Percentiles rank a stretch among this genome's conserved stretches.
These are phyloP conservation scores for Probaryconus sp. DNA, from an alignment of 1,140 invertebrate species.

Conservation along the genomic window DNA sequence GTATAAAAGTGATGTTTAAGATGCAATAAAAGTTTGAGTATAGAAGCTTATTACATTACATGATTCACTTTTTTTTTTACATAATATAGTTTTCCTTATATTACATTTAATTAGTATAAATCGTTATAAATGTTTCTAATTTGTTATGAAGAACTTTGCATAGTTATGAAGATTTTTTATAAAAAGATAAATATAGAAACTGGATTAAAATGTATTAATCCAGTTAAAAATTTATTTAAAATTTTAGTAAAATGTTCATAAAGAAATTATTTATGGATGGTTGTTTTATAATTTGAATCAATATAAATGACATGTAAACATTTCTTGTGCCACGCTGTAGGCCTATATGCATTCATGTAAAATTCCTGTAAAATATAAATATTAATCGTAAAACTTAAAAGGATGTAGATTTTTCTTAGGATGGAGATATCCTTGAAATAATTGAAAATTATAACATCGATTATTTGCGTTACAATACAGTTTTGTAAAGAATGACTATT, in stretches of 20 bases:
- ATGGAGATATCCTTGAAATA: no score
- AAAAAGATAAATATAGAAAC: constrained; percentile 14
- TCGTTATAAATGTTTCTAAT: no score
- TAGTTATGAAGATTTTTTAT: constrained; percentile 14
- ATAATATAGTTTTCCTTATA: no score
- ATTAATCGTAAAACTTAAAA: not conserved
- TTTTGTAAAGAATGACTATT: not conserved
- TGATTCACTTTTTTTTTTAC: no score
- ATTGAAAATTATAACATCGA: not conserved
- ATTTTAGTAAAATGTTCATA: not conserved
- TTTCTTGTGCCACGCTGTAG: constrained; percentile 7
- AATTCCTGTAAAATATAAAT: not conserved
- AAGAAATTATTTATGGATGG: not conserved
- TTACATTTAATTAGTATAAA: no score
- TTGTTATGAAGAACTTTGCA: no score
- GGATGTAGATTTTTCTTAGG: no score
- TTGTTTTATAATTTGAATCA: not conserved
- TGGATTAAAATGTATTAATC: no score
- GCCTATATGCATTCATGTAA: not conserved
- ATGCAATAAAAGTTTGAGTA: constrained; percentile 12
- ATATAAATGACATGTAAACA: constrained; percentile 13
- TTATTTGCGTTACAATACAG: constrained; percentile 3
- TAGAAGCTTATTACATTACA: no score
- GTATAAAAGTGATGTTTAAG: no score
- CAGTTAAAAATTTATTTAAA: constrained; percentile 12